A percentile compares a stretch with the other conserved stretches of the same genome.
Conservation (phyloP, 2,888 invertebrate genomes). For the Dyspetes luteomarginatus region DNA sequence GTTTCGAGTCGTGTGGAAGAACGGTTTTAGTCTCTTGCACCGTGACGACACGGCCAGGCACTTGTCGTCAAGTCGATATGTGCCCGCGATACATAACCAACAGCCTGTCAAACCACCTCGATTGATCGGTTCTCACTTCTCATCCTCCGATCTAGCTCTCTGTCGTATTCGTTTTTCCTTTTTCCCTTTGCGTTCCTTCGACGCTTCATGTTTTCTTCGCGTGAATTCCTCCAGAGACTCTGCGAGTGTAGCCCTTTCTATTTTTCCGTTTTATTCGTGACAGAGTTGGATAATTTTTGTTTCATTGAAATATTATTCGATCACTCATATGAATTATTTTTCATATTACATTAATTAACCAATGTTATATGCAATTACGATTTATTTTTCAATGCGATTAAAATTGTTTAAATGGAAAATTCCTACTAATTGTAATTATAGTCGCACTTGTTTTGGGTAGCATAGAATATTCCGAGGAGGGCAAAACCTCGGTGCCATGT, state of each 20-base stretch:
- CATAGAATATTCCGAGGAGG: background rate
- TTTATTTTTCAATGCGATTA: no score
- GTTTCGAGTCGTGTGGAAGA: slow-evolving; percentile 69
- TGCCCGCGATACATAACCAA: slow-evolving; percentile 73
- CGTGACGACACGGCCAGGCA: slow-evolving; percentile 68
- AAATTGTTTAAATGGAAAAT: background rate
- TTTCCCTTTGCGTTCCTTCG: slow-evolving; percentile 32
- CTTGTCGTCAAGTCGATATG: slow-evolving; percentile 77
- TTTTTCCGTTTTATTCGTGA: slow-evolving; percentile 11
- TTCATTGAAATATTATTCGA: background rate
- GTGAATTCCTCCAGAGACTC: slow-evolving; percentile 19
- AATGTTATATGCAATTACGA: no score
- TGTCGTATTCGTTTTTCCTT: slow-evolving; percentile 34
- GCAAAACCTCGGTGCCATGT: background rate
- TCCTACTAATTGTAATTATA: no score
- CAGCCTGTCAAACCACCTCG: slow-evolving; percentile 78
- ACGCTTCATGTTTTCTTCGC: slow-evolving; percentile 39
- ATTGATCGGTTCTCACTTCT: slow-evolving; percentile 78
- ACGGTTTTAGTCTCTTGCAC: slow-evolving; percentile 65
- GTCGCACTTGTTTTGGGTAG: no score
- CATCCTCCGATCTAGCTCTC: slow-evolving; percentile 57
- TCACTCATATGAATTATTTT: background rate
- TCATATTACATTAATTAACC: background rate
- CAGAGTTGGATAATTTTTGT: background rate
- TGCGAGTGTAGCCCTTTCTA: slow-evolving; percentile 14